phyloP scores from a whole-genome alignment of 1,140 invertebrate genomes.

The Drosophila littoralis region DNA sequence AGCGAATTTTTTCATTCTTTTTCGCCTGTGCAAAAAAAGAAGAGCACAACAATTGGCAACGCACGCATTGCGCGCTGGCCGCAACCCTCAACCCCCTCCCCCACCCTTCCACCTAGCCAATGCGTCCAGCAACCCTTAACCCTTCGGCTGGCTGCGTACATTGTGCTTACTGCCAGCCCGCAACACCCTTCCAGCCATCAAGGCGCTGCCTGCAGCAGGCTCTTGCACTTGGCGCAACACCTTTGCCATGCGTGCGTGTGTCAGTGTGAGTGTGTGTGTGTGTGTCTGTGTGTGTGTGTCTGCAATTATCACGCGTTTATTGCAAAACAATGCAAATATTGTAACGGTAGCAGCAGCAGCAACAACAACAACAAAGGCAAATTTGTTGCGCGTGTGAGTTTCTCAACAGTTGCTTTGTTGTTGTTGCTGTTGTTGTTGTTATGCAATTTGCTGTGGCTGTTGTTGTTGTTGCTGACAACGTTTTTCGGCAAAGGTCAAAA shows the following conservation, averaged over 20 bases:
- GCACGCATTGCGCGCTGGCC: slow-evolving; percentile 29
- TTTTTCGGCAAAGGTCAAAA: slow-evolving; percentile 61
- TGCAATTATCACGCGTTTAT: slow-evolving; percentile 80
- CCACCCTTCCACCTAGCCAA: neutral
- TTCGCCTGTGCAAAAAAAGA: slow-evolving; percentile 38
- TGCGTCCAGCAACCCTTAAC: slow-evolving; percentile 28
- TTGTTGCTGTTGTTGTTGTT: slow-evolving; percentile 40
- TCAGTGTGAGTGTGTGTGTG: slow-evolving; percentile 37
- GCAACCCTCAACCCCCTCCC: neutral
- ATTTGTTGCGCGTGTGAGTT: slow-evolving; percentile 24
- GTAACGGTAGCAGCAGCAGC: slow-evolving; percentile 35
- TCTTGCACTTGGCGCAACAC: slow-evolving; percentile 55
- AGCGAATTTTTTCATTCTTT: slow-evolving; percentile 41
- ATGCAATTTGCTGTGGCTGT: slow-evolving; percentile 38
- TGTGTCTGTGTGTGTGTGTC: slow-evolving; percentile 39
- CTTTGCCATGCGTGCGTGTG: slow-evolving; percentile 23
- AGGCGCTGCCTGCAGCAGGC: slow-evolving; percentile 12
- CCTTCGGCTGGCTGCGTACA: slow-evolving; percentile 14
- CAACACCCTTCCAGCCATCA: neutral
- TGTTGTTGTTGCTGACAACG: slow-evolving; percentile 23
- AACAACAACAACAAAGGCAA: slow-evolving; percentile 26
- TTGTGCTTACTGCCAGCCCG: neutral
- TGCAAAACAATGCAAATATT: slow-evolving; percentile 80
- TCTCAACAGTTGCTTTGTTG: slow-evolving; percentile 57
- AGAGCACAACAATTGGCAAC: slow-evolving; percentile 18